Conservation (phyloP, 1,140 invertebrate genomes). For the Drosophila teissieri region DNA sequence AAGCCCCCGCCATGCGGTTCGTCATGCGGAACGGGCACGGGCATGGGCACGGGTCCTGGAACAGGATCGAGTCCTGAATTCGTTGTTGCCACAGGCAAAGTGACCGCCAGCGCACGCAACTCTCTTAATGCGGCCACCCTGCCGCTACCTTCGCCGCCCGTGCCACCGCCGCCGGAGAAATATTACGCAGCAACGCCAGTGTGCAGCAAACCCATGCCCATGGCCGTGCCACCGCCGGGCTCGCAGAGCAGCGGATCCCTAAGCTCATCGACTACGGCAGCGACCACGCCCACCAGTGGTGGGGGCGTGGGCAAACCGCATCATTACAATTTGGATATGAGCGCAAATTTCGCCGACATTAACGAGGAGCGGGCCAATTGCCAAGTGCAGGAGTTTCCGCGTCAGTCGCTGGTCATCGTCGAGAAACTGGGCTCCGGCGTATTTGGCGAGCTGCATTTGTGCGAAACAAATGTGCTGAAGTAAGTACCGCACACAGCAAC, state of each 20-base stretch:
- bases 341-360: conserved; percentile 85
- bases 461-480: conserved; percentile 86
- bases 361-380: conserved; percentile 85
- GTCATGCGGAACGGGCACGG: conserved; percentile 27
- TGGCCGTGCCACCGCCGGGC: conserved; percentile 48
- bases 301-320: conserved; percentile 86
- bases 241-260: conserved; percentile 71
- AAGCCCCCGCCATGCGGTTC: conserved; percentile 48
- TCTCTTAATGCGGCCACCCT: conserved; percentile 66
- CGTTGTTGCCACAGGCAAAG: conserved; percentile 30
- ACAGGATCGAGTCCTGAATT: conserved; percentile 5
- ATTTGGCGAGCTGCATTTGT: conserved; percentile 92
- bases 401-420: conserved; percentile 90
- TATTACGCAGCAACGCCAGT: conserved; percentile 79
- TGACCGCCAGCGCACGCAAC: conserved; percentile 56
- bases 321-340: conserved; percentile 82
- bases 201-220: conserved; percentile 64
- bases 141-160: conserved; percentile 37
- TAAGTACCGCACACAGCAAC: conserved; percentile 53
- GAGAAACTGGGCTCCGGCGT: conserved; percentile 92
- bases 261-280: conserved; percentile 67
- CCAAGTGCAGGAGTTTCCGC: conserved; percentile 89
- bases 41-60: conserved; percentile 1
- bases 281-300: conserved; percentile 62
- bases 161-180: conserved; percentile 77